phyloP scores from a whole-genome alignment of 2,888 invertebrate species.

The Dione vanillae region DNA sequence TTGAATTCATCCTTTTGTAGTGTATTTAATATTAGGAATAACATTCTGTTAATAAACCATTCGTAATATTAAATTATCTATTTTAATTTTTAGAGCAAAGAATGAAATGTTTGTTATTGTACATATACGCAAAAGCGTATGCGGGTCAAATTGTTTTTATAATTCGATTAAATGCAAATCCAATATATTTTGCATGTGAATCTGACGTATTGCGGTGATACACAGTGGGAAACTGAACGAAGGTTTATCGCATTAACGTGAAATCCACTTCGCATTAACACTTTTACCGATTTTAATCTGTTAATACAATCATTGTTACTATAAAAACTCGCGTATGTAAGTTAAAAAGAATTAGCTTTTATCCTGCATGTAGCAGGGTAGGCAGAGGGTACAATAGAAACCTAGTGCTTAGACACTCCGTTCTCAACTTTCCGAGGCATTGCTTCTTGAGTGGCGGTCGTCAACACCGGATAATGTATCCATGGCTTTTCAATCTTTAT shows the following conservation, averaged over 20 bases:
- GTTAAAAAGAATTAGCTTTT: too few relatives aligned
- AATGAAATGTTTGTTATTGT: background rate
- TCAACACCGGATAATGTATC: too few relatives aligned
- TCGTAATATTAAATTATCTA: too few relatives aligned
- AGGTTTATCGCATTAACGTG: constrained; percentile 30
- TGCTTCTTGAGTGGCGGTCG: too few relatives aligned
- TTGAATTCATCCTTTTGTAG: constrained; percentile 7
- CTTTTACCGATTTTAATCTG: constrained; percentile 4
- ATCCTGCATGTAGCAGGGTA: too few relatives aligned
- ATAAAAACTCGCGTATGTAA: too few relatives aligned
- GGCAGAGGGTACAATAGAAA: too few relatives aligned
- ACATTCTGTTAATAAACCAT: background rate
- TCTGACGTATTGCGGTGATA: constrained; percentile 3
- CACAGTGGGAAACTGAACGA: constrained; percentile 7
- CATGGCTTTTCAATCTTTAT: too few relatives aligned
- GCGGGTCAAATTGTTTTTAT: constrained; percentile 20
- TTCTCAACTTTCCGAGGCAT: too few relatives aligned
- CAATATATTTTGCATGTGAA: constrained; percentile 23
- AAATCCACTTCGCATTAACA: constrained; percentile 22
- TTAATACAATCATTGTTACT: constrained; percentile 12
- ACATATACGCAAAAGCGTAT: background rate
- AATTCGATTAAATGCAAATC: constrained; percentile 24
- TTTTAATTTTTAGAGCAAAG: too few relatives aligned
- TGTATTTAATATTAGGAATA: too few relatives aligned
- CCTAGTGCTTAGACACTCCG: too few relatives aligned